These are phyloP conservation scores for Gobionotothen gibberifrons DNA, from an alignment of 2,797 vertebrate genomes.

Conservation along the genomic window DNA sequence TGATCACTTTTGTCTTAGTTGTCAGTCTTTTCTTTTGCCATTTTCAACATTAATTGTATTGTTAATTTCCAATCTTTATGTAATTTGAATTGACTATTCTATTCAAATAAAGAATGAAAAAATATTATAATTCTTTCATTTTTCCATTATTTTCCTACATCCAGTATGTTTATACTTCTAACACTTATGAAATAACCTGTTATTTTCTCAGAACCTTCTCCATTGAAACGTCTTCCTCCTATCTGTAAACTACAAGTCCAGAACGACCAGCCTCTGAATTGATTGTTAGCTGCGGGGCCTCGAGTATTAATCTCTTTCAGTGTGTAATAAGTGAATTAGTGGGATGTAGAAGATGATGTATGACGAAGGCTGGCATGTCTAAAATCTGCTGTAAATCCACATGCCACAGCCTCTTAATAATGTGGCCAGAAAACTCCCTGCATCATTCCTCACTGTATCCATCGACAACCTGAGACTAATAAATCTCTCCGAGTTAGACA, in stretches of 20 bases:
- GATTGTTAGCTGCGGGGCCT: slow-evolving; percentile 49
- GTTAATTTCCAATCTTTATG: background rate
- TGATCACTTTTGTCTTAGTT: background rate
- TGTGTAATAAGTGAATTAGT: slow-evolving; percentile 80
- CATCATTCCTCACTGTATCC: slow-evolving; percentile 62
- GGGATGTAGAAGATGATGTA: slow-evolving; percentile 76
- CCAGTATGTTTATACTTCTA: slow-evolving; percentile 1
- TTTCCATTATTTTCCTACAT: slow-evolving; percentile 1
- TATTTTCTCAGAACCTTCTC: slow-evolving; percentile 14
- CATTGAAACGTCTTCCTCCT: slow-evolving; percentile 17
- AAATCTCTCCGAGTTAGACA: slow-evolving; percentile 50
- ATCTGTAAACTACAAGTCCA: slow-evolving; percentile 20
- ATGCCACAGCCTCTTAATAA: slow-evolving; percentile 75
- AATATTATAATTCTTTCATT: background rate
- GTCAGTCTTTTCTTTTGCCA: background rate
- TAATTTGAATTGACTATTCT: background rate
- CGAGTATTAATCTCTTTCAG: slow-evolving; percentile 69
- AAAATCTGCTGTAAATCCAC: slow-evolving; percentile 78
- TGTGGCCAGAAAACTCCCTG: slow-evolving; percentile 61
- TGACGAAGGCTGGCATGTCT: slow-evolving; percentile 66
- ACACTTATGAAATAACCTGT: background rate
- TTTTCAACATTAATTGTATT: background rate
- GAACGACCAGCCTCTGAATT: slow-evolving; percentile 51
- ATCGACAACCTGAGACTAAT: slow-evolving; percentile 52
- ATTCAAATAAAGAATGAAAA: background rate